These are phyloP conservation scores for Neotragus pygmaeus DNA, from an alignment of 2,113 vertebrate species.

Conservation along the genomic window DNA sequence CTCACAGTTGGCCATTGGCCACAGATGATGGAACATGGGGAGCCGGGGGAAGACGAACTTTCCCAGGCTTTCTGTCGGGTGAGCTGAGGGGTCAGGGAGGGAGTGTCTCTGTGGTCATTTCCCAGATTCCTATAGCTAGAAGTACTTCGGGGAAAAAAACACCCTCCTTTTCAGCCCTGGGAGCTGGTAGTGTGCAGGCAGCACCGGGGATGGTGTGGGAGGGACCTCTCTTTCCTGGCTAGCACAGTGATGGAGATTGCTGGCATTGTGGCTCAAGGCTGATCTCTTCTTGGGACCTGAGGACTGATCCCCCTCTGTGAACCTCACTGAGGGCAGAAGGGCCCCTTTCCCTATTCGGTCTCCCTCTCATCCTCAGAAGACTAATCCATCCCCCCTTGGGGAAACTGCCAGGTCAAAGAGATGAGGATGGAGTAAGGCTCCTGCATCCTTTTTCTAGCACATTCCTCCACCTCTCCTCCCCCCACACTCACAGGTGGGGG, in stretches of 20 bases:
- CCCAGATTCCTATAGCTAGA: background rate
- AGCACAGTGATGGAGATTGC: background rate
- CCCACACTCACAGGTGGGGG: fast-evolving
- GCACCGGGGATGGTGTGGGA: background rate
- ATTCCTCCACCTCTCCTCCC: background rate
- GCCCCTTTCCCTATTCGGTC: background rate
- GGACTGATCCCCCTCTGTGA: background rate
- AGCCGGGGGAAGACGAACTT: background rate
- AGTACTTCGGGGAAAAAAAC: no score
- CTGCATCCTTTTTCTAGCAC: no score
- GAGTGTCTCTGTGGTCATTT: background rate
- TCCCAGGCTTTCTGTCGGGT: background rate
- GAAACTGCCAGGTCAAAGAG: background rate
- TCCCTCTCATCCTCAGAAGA: background rate
- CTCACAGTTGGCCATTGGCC: constrained; percentile 49
- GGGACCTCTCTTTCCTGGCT: background rate
- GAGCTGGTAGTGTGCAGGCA: background rate
- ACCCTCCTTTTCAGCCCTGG: background rate
- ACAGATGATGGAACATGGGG: background rate
- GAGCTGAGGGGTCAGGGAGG: background rate
- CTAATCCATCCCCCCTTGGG: no score
- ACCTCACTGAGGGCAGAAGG: background rate
- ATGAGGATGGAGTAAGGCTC: background rate
- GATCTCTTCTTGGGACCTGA: background rate
- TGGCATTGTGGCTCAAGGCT: background rate